These are phyloP conservation scores for Florisuga fusca DNA, from an alignment of 2,797 vertebrate species.

Conservation along the genomic window DNA sequence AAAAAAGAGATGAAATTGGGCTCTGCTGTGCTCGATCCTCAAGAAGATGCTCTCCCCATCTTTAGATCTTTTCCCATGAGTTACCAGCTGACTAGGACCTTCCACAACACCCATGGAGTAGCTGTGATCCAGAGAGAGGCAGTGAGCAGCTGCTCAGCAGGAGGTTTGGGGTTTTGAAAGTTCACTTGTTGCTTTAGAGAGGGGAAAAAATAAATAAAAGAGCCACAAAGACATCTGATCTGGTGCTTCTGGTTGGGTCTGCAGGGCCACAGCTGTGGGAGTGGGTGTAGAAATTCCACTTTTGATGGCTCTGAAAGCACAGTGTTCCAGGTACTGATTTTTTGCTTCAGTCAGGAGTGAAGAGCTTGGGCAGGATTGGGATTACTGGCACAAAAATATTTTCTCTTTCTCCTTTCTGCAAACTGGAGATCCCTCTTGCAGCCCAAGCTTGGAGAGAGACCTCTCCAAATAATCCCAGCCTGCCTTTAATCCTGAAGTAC, in stretches of 20 bases:
- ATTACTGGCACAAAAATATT: neutral
- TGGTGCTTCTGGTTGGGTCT: neutral
- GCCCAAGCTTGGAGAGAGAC: neutral
- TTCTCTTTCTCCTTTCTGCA: neutral
- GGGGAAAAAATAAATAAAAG: neutral
- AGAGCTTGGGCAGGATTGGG: neutral
- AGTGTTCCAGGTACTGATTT: neutral
- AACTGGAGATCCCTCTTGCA: neutral
- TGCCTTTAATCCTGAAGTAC: neutral
- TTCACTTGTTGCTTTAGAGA: neutral
- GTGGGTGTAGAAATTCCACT: neutral
- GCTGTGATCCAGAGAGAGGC: neutral
- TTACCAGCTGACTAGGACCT: neutral
- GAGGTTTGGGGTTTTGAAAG: neutral
- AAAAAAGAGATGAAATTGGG: neutral
- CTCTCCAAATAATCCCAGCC: neutral
- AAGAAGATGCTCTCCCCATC: too few relatives aligned
- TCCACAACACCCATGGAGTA: neutral
- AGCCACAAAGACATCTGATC: rapidly evolving
- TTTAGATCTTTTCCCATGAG: rapidly evolving
- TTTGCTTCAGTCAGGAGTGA: neutral
- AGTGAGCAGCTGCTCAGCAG: neutral
- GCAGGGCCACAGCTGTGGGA: rapidly evolving
- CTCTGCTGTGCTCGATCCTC: neutral
- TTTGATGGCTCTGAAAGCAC: neutral